phyloP scores from a whole-genome alignment of 2,888 invertebrate genomes.

The Hoplodrina blanda region DNA sequence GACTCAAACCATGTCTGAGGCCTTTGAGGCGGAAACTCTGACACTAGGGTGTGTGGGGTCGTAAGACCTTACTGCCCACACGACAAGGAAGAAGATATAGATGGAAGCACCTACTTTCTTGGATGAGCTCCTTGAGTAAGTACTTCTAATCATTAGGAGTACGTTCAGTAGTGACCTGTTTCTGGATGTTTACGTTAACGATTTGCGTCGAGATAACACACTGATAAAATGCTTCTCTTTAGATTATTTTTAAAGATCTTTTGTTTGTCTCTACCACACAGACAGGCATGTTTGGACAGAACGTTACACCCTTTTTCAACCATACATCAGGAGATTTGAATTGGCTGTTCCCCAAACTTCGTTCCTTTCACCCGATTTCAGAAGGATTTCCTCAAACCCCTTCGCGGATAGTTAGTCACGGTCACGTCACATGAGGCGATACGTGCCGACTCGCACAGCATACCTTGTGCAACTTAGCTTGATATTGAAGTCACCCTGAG shows the following conservation, averaged over 20 bases:
- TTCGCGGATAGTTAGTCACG: neutral
- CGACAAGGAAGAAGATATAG: no score
- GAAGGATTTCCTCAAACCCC: neutral
- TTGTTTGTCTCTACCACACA: conserved; percentile 31
- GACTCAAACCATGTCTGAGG: no score
- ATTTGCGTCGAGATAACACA: conserved; percentile 49
- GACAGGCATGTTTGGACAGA: conserved; percentile 6
- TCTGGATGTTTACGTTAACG: conserved; percentile 37
- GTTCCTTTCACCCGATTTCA: neutral
- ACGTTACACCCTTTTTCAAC: conserved; percentile 6
- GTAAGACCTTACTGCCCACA: no score
- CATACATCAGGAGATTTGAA: neutral
- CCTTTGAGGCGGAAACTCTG: no score
- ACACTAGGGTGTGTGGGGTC: no score
- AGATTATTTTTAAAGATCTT: conserved; percentile 38
- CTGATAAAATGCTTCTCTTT: conserved; percentile 38
- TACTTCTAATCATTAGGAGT: conserved; percentile 19
- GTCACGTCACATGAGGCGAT: neutral
- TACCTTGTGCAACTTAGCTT: neutral
- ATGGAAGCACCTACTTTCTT: no score
- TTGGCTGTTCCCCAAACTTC: neutral
- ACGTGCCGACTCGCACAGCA: neutral
- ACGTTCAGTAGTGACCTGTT: conserved; percentile 46
- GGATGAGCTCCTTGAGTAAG: neutral
- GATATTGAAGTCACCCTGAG: neutral